Conservation (phyloP, 2,797 vertebrate genomes). For the Rousettus madagascariensis region DNA sequence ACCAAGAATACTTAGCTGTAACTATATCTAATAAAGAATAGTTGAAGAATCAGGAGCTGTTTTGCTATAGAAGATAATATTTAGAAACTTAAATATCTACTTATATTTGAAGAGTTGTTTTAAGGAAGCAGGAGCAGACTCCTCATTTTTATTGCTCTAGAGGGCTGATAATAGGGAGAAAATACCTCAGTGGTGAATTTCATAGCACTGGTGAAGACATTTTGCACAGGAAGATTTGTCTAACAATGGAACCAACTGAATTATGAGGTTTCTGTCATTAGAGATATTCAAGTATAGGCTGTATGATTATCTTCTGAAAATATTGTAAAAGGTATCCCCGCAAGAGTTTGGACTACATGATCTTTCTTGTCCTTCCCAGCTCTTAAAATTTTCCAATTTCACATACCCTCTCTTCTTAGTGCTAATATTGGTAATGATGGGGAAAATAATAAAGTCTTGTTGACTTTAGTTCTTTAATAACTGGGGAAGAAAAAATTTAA, state of each 20-base stretch:
- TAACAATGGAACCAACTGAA: background rate
- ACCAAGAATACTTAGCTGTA: background rate
- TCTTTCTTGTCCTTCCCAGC: background rate
- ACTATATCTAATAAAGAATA: background rate
- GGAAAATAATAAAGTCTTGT: slow-evolving; percentile 8
- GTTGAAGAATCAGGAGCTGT: background rate
- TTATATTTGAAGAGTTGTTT: background rate
- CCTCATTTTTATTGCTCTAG: background rate
- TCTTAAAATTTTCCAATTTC: slow-evolving; percentile 3
- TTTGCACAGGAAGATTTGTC: background rate
- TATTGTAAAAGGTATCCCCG: background rate
- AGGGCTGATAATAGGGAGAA: background rate
- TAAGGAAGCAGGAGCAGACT: background rate
- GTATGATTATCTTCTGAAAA: background rate
- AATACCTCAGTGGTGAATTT: background rate
- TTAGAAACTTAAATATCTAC: background rate
- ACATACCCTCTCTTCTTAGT: background rate
- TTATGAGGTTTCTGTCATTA: background rate
- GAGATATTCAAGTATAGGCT: background rate
- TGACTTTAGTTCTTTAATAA: slow-evolving; percentile 33
- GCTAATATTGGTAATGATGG: background rate
- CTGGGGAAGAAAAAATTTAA: background rate
- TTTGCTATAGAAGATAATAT: background rate
- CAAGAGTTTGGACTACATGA: background rate
- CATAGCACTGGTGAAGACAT: background rate